Base-by-base conservation (phyloP, 2,113 vertebrate genomes). In the Ifrita kowaldi region DNA sequence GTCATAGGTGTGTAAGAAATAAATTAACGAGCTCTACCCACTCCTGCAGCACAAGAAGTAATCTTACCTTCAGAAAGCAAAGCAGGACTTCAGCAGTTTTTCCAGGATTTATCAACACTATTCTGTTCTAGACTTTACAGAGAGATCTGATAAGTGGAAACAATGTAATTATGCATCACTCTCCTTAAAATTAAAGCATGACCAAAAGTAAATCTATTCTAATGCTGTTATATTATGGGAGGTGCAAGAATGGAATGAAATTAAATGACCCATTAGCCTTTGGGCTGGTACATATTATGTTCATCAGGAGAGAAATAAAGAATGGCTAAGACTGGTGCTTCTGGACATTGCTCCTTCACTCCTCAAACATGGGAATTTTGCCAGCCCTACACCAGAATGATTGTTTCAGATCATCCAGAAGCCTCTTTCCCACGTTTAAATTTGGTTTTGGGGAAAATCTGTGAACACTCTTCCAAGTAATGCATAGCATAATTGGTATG, bases 401-500 rank as follows among this genome's bases (percentile, higher is more conserved):
- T 84, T 92, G 59, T 90, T 93, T 83, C 74, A 67, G 50, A 71
- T 56, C 47, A 55, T 37, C 44, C 46, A 75, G 60, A 81, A 75
- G 20, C 47, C 52, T 75, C 41, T 94, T 89, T 84, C 71, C 24
- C 23, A 89, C 1, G 1, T 94, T 59, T 84, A 63, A 77, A 81
- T 87, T 88, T 92, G n/a, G 1, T 67, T 90, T 88, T 78, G 62
- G 73, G 74, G 37, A n/a, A 90, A 65, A 78, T 57, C 39, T 93
- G 21, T 90, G 84, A 79, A 89, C 75, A 59, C 37, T 79, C 13
- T 95, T 95, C 60, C 30, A 71, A 91, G 68, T 78, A 97, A 87
- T 84, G 69, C 82, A 73, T 52, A 86, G 37, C 33, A 78, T 95
- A 97, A 96, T 82, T 93, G 71, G 53, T 86, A 94, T 94, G 94